phyloP scores from a whole-genome alignment of 2,888 invertebrate genomes.

The Lathronympha strigana region DNA sequence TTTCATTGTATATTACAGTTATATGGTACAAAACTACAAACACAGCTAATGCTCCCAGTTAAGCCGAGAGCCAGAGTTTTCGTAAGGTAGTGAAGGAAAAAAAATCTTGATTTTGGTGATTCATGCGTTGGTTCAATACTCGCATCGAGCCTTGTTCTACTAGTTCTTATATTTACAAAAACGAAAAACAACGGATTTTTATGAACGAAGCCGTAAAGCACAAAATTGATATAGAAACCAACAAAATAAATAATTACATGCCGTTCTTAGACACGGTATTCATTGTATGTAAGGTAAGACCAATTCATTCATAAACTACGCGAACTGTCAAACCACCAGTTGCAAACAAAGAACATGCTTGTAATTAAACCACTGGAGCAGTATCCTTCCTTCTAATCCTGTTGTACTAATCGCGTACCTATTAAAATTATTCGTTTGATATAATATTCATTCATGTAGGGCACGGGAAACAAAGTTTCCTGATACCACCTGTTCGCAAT shows the following conservation, averaged over 20 bases:
- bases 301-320: slow-evolving; percentile 78
- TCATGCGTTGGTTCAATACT: slow-evolving; percentile 14
- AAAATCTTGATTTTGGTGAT: slow-evolving; percentile 9
- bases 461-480: slow-evolving; percentile 58
- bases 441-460: slow-evolving; percentile 62
- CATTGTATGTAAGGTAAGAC: slow-evolving; percentile 71
- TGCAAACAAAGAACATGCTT: slow-evolving; percentile 70
- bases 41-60: too few relatives aligned
- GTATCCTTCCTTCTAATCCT: slow-evolving; percentile 44
- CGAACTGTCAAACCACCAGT: slow-evolving; percentile 75
- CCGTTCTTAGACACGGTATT: slow-evolving; percentile 68
- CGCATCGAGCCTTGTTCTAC: not conserved
- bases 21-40: too few relatives aligned
- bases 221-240: slow-evolving; percentile 67
- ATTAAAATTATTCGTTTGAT: not conserved
- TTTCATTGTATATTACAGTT: too few relatives aligned
- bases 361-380: slow-evolving; percentile 43
- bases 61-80: not conserved
- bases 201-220: slow-evolving; percentile 31
- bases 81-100: not conserved
- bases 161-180: not conserved
- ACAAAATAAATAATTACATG: slow-evolving; percentile 45
- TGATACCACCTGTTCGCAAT: slow-evolving; percentile 79
- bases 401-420: not conserved
- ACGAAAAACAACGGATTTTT: not conserved